A percentile compares a stretch with the other conserved stretches of the same genome.
phyloP scores from a whole-genome alignment of 2,888 invertebrate genomes.

The Philereme transversata region DNA sequence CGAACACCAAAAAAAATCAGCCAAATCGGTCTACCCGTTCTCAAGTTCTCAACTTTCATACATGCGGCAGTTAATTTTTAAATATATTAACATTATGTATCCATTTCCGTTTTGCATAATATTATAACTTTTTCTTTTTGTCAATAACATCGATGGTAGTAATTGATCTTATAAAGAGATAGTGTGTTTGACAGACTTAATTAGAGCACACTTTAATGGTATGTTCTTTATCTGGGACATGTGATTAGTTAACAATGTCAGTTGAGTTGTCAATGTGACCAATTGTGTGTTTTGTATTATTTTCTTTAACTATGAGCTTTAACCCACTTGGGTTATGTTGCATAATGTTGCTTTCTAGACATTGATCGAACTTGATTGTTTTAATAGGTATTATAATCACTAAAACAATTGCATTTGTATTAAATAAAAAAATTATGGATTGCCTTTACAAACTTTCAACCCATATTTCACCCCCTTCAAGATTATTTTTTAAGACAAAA shows the following conservation, averaged over 20 bases:
- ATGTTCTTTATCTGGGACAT: constrained; percentile 22
- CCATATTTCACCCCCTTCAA: no score
- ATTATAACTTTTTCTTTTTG: constrained; percentile 13
- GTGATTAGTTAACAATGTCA: constrained; percentile 22
- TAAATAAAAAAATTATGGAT: no score
- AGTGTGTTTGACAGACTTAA: constrained; percentile 11
- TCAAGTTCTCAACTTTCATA: no score
- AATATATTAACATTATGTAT: constrained; percentile 37
- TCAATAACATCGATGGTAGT: constrained; percentile 19
- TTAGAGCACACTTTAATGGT: constrained; percentile 22
- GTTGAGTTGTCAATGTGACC: constrained; percentile 20
- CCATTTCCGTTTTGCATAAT: constrained; percentile 52
- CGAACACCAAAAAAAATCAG: no score
- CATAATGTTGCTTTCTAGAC: no score
- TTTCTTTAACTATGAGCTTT: constrained; percentile 12
- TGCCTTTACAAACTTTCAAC: no score
- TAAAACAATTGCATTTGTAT: no score
- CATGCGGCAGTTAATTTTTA: constrained; percentile 19
- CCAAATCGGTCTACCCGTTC: no score
- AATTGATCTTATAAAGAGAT: constrained; percentile 12
- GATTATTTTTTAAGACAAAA: no score
- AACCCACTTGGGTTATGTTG: no score
- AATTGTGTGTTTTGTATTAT: constrained; percentile 18
- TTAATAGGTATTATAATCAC: no score
- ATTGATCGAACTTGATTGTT: no score